These are phyloP conservation scores for Trissonchulus sp. DNA, from an alignment of 2,888 invertebrate species.

Conservation along the genomic window DNA sequence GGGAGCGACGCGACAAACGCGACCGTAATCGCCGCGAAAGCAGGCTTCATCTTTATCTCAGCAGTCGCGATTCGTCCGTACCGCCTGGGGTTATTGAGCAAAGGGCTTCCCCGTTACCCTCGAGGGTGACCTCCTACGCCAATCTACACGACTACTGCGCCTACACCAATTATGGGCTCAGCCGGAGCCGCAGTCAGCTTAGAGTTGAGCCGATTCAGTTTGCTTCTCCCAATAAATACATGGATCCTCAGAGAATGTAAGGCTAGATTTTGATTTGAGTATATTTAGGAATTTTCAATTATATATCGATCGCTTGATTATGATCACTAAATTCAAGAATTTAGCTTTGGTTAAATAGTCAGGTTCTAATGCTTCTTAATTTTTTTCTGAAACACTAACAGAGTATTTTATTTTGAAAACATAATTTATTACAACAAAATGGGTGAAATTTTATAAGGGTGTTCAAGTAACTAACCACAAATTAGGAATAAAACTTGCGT, in stretches of 20 bases:
- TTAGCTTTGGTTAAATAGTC: too few species aligned
- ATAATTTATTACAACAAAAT: too few species aligned
- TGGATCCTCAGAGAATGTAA: background rate
- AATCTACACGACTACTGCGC: conserved; percentile 1
- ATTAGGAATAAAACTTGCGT: too few species aligned
- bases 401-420: too few species aligned
- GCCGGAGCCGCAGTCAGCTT: background rate
- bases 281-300: too few species aligned
- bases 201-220: background rate
- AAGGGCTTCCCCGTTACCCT: background rate
- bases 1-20: background rate
- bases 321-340: too few species aligned
- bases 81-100: background rate
- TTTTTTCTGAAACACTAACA: too few species aligned
- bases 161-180: background rate
- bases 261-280: too few species aligned
- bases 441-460: too few species aligned
- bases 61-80: background rate
- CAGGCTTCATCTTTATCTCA: background rate
- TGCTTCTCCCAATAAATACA: background rate
- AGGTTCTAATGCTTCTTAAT: too few species aligned
- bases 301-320: too few species aligned
- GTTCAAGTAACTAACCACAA: too few species aligned
- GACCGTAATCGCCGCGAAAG: background rate
- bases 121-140: background rate